A percentile compares a stretch with the other conserved stretches of the same genome.
phyloP scores from a whole-genome alignment of 2,888 invertebrate genomes.

The Oscheius myriophilus region DNA sequence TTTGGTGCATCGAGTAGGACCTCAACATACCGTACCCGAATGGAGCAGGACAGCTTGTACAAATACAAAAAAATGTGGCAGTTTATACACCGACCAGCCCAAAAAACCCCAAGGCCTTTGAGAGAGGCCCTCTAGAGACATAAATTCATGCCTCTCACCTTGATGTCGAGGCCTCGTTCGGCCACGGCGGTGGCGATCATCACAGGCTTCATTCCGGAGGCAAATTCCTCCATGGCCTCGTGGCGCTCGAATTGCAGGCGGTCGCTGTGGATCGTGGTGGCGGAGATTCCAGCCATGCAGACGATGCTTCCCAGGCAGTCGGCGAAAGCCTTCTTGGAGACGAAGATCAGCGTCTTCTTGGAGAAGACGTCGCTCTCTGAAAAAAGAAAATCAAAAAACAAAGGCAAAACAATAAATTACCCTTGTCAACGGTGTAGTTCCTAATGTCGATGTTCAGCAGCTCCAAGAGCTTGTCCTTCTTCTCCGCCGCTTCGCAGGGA shows the following conservation, averaged over 20 bases:
- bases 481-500: slow-evolving; percentile 71
- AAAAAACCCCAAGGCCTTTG: no score
- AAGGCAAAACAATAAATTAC: slow-evolving; percentile 21
- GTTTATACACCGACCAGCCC: no score
- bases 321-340: slow-evolving; percentile 75
- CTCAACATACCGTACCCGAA: no score
- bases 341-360: slow-evolving; percentile 80
- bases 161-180: slow-evolving; percentile 79
- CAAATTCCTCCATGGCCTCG: slow-evolving; percentile 81
- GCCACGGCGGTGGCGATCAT: slow-evolving; percentile 94
- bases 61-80: no score
- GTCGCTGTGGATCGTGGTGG: slow-evolving; percentile 77
- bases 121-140: no score
- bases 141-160: no score
- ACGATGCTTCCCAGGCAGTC: slow-evolving; percentile 88
- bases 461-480: slow-evolving; percentile 83
- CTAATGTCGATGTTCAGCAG: slow-evolving; percentile 74
- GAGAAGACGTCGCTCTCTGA: slow-evolving; percentile 42
- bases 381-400: slow-evolving; percentile 21
- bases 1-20: no score
- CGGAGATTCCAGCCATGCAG: slow-evolving; percentile 79
- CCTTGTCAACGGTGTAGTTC: slow-evolving; percentile 34
- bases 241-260: slow-evolving; percentile 77
- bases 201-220: slow-evolving; percentile 46
- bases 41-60: no score